Percentiles rank a stretch among this genome's conserved stretches.
Evolutionary conservation across 2,797 vertebrate species (phyloP).

Genomic region (Gymnocypris eckloni): DNA sequence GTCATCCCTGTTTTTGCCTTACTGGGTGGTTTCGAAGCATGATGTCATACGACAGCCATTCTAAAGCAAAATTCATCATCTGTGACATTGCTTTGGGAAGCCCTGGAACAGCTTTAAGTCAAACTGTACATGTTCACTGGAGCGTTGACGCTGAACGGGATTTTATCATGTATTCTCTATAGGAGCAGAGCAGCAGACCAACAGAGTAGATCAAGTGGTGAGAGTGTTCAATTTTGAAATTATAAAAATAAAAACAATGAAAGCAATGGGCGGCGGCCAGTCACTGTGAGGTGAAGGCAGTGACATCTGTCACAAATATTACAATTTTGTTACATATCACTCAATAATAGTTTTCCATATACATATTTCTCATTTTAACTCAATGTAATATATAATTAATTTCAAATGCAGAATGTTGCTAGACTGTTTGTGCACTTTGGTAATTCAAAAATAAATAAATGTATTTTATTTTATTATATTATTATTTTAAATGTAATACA

Average conservation of each 20-base stretch:
- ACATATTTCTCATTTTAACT: neutral
- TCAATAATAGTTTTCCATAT: neutral
- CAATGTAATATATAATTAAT: neutral
- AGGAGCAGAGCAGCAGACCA: neutral
- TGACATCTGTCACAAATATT: neutral
- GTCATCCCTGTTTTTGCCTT: neutral
- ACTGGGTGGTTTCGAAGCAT: neutral
- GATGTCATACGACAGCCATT: constrained; percentile 24
- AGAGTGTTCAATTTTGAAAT: neutral
- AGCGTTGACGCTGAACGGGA: neutral
- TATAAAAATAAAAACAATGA: neutral
- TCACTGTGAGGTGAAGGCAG: constrained; percentile 7
- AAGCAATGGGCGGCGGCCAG: neutral
- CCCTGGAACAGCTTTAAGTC: neutral
- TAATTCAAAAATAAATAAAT: neutral
- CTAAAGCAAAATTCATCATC: constrained; percentile 19
- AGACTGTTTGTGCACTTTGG: neutral
- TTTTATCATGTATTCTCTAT: neutral
- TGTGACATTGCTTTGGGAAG: constrained; percentile 19
- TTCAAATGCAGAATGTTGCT: neutral
- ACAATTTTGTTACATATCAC: no score
- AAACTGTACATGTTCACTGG: neutral
- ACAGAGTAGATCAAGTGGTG: neutral
- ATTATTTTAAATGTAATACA: neutral
- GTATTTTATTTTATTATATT: neutral